Conservation (phyloP, 2,888 invertebrate species). For the Andrena dorsata region DNA sequence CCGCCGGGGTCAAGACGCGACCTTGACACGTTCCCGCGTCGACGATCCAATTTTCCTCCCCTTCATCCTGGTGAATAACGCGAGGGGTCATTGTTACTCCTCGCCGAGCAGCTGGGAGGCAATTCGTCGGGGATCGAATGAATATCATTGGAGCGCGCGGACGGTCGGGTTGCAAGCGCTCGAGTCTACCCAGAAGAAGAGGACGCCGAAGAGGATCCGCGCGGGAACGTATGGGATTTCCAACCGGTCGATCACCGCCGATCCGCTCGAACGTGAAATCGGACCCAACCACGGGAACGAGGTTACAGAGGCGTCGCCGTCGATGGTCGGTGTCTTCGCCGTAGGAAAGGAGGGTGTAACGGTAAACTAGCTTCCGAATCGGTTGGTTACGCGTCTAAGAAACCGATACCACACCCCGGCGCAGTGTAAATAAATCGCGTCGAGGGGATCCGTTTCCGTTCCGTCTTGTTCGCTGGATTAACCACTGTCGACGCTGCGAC, state of each 20-base stretch:
- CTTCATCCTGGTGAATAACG: constrained; percentile 30
- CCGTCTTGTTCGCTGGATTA: constrained; percentile 37
- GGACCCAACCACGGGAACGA: constrained; percentile 68
- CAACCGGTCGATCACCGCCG: constrained; percentile 66
- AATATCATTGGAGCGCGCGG: constrained; percentile 41
- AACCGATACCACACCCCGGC: constrained; percentile 57
- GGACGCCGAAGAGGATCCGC: constrained; percentile 69
- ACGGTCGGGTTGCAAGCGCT: constrained; percentile 55
- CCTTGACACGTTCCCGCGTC: constrained; percentile 19
- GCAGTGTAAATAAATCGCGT: constrained; percentile 63
- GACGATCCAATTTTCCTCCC: constrained; percentile 34
- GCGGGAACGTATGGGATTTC: constrained; percentile 75
- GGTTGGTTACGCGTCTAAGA: constrained; percentile 68
- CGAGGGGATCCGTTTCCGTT: constrained; percentile 30
- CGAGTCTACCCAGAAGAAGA: constrained; percentile 22
- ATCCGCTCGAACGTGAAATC: constrained; percentile 73
- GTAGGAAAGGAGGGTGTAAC: constrained; percentile 53
- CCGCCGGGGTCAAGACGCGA: neutral
- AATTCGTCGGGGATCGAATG: constrained; percentile 48
- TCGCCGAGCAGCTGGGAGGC: constrained; percentile 35
- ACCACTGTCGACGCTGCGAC: constrained; percentile 33
- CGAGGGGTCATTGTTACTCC: constrained; percentile 60
- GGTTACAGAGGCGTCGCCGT: constrained; percentile 53
- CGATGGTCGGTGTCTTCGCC: constrained; percentile 36
- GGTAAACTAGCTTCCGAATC: constrained; percentile 72